Evolutionary conservation across 2,797 vertebrate species (phyloP), one percentile per base, ranked within the genome.

Genomic region (Decapterus maruadsi): DNA sequence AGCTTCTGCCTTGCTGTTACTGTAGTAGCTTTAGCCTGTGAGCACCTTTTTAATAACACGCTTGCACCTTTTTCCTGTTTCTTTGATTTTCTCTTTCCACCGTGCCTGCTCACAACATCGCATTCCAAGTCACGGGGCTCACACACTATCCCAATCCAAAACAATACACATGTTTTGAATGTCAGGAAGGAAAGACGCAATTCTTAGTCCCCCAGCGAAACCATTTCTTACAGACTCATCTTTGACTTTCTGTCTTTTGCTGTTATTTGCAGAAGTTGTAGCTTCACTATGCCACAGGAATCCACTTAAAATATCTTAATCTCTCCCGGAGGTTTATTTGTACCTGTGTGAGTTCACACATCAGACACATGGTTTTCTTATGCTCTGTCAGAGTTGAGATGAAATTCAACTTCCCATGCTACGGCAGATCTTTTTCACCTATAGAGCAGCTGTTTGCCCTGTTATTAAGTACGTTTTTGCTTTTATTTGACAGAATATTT

Each of bases 71-170:
- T 56, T 65, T 46, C 40, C 51, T 20, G 4, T 48, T 54, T n/a
- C 53, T 67, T 48, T 61, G 42, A 29, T 38, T 34, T 34, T 34
- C 31, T 59, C 26, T 74, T 63, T 43, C 59, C 36, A 12, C 43
- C 34, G 17, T 12, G 26, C 26, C 59, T 58, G 26, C 26, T 65
- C 53, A 20, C 31, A 8, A 26, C 19, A 9, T 63, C 11, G 50
- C 22, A 8, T 26, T 57, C 10, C 17, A 8, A 51, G 36, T 61
- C 38, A 59, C 19, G 5, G 4, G 19, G 9, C 45, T 56, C 26
- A 26, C 26, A 48, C 2, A 14, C 31, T 57, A 22, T 6, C 8
- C 29, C 58, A 3, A 58, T 34, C 36, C n/a, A 34, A 40, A 62
- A 50, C 19, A 58, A 20, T 36, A 31, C 2, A 51, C 22, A 71